Conservation (phyloP, 2,113 vertebrate genomes). For the Cynopterus brachyotis region DNA sequence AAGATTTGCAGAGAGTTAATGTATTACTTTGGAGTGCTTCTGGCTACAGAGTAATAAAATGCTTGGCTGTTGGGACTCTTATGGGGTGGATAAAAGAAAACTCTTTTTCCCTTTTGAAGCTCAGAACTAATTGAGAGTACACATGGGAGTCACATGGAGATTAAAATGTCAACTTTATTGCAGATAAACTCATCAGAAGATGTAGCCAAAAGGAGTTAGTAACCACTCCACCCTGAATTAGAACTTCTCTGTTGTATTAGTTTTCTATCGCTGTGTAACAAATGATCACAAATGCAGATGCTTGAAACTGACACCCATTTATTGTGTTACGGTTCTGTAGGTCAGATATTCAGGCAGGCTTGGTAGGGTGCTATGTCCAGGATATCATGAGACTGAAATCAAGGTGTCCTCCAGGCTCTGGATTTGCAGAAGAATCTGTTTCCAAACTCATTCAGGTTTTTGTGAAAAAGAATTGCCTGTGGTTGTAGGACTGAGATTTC, state of each 20-base stretch:
- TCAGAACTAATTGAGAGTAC: neutral
- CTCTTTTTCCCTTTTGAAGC: neutral
- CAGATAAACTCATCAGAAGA: neutral
- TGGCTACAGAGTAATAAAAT: neutral
- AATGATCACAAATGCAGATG: neutral
- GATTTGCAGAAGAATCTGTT: neutral
- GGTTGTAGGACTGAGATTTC: neutral
- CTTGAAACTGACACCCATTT: neutral
- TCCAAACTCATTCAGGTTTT: neutral
- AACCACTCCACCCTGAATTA: neutral
- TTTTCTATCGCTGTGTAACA: neutral
- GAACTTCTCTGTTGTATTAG: neutral
- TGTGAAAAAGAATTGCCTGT: neutral
- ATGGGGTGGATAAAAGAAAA: neutral
- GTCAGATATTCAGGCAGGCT: neutral
- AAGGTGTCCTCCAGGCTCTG: neutral
- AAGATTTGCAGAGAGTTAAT: neutral
- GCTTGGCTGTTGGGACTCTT: neutral
- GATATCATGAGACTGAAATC: neutral
- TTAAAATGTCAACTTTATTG: neutral
- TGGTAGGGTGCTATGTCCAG: neutral
- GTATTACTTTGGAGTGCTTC: neutral
- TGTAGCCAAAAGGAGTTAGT: neutral
- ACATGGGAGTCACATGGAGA: neutral
- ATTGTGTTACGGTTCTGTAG: neutral